Base-by-base conservation (phyloP, 1,140 invertebrate genomes). In the Ruditapes philippinarum region DNA sequence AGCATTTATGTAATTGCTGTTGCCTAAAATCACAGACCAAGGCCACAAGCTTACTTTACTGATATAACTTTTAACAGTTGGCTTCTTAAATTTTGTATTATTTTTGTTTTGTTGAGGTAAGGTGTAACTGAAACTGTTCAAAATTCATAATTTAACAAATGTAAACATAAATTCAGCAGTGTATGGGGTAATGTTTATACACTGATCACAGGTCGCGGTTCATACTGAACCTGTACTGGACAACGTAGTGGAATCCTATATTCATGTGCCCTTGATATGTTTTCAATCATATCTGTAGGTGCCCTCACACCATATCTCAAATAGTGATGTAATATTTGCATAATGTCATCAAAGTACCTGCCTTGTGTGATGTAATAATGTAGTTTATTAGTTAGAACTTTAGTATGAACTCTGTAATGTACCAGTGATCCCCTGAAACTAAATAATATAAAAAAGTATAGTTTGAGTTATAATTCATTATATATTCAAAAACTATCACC, bases 341-440 rank as follows among this genome's bases (percentile, higher is more conserved):
- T 65, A 22, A 84, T 33, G 45, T 70, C 25, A 19, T 73, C 28
- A 51, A 84, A 84, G 14, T 57, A 51, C 17, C 38, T 31, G 4
- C 65, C 81, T 45, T 68, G 38, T 14, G 33, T 84, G 28, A 84
- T 54, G 40, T 84, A 84, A 73, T 68, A 84, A 17, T 57, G 40
- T 40, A 84, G 38, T 22, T 31, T n/a, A 36, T 25, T 33, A 11
- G n/a, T 62, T 1, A 84, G 1, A 14, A 84, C 54, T 60, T 84
- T 84, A 7, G 81, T 84, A 51, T 73, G 65, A 40, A 84, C 45
- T 17, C 45, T 33, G 45, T 51, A 70, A 65, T 84, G 40, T 4
- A 84, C 22, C 1, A 84, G 31, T n/a, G 12, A 4, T 22, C 38
- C 38, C n/a, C 31, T 42, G 38, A 38, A 73, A 65, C 81, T 84